Percentiles rank a stretch among this genome's conserved stretches.
These are phyloP conservation scores for Eufriesea mexicana DNA, from an alignment of 1,140 invertebrate species.

Conservation along the genomic window DNA sequence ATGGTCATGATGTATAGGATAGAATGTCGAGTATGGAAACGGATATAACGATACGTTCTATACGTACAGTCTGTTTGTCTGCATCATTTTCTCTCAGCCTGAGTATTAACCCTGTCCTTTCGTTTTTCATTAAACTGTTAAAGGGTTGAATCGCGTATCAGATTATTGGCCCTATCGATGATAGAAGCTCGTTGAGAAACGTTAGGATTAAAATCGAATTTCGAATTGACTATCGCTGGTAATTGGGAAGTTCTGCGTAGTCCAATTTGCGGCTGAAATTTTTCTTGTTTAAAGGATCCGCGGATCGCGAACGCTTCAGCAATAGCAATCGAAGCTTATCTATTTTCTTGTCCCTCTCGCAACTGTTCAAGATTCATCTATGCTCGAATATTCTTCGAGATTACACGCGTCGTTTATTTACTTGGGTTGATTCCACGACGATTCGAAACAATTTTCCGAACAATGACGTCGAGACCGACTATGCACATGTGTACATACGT, in stretches of 20 bases:
- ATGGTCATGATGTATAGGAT: not conserved
- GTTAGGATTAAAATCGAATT: conserved; percentile 8
- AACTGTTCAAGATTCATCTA: conserved; percentile 27
- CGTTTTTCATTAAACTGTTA: conserved; percentile 11
- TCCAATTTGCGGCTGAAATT: not conserved
- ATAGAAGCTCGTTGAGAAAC: not conserved
- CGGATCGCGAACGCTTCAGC: not conserved
- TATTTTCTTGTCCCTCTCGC: not conserved
- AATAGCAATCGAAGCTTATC: not conserved
- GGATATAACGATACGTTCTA: not conserved
- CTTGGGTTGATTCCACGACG: too few relatives aligned
- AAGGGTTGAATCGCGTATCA: conserved; percentile 25
- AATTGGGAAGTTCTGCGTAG: not conserved
- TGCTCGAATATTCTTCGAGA: conserved; percentile 19
- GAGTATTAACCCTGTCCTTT: not conserved
- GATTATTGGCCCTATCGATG: not conserved
- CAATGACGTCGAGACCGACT: not conserved
- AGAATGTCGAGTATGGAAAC: not conserved
- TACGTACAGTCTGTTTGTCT: not conserved
- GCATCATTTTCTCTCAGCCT: not conserved
- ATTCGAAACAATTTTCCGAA: not conserved
- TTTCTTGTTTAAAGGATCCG: not conserved
- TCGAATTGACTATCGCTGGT: not conserved
- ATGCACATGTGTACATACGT: not conserved
- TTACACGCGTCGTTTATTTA: not conserved